phyloP scores from a whole-genome alignment of 2,888 invertebrate genomes.

The Acanthosepion pharaonis region DNA sequence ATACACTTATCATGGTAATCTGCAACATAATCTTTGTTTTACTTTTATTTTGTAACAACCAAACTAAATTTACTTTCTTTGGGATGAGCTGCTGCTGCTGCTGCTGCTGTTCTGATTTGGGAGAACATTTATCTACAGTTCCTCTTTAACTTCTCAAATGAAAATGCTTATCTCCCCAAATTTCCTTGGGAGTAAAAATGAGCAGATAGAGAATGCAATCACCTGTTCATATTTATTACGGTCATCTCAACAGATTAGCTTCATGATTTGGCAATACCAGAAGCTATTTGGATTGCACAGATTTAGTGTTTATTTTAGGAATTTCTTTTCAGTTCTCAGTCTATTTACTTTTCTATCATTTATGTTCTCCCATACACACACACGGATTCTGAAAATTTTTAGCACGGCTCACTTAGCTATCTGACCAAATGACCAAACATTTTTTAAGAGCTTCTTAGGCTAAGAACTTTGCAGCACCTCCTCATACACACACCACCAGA shows the following conservation, averaged over 20 bases:
- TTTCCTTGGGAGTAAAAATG: background rate
- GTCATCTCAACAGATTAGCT: background rate
- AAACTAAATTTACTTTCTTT: background rate
- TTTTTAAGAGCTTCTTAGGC: no score
- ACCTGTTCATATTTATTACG: background rate
- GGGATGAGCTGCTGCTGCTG: background rate
- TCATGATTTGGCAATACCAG: background rate
- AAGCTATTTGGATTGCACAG: background rate
- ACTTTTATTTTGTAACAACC: background rate
- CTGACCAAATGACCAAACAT: no score
- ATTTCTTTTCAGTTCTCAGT: background rate
- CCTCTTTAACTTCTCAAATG: background rate
- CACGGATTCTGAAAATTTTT: no score
- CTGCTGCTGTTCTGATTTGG: background rate
- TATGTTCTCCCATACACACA: no score
- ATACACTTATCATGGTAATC: background rate
- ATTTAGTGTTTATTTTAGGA: background rate
- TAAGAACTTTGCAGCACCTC: no score
- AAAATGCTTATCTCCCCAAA: background rate
- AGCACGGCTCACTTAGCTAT: no score
- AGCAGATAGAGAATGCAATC: background rate
- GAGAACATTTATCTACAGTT: background rate
- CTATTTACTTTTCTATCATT: background rate
- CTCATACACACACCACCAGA: no score
- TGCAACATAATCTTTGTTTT: background rate